Evolutionary conservation across 2,888 invertebrate genomes (phyloP).

Genomic region (Rutpela maculata): DNA sequence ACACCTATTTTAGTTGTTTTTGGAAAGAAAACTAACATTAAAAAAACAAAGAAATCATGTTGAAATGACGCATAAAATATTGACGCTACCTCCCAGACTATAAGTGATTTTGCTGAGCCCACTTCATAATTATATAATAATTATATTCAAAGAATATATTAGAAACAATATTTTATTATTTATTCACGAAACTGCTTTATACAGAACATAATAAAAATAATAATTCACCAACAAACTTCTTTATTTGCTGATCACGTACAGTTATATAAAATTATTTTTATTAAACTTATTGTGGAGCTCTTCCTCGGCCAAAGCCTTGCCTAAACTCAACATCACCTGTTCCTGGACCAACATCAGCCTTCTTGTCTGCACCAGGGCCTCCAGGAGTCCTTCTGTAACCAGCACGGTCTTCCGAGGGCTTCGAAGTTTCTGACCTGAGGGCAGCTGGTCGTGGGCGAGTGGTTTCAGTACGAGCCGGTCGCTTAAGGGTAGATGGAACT

Average conservation of each 20-base stretch:
- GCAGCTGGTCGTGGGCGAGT: conserved; percentile 85
- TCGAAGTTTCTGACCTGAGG: conserved; percentile 81
- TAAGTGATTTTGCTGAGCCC: too few species aligned
- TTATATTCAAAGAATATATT: too few species aligned
- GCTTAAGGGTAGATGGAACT: conserved; percentile 97
- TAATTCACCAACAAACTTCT: conserved; percentile 31
- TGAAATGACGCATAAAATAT: too few species aligned
- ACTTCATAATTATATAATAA: too few species aligned
- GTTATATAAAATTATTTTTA: conserved; percentile 41
- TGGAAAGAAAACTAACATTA: too few species aligned
- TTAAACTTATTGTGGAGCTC: conserved; percentile 76
- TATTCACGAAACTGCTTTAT: too few species aligned
- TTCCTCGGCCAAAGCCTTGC: conserved; percentile 88
- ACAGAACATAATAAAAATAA: not conserved
- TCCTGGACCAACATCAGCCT: conserved; percentile 97
- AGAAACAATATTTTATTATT: too few species aligned
- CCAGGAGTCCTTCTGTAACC: conserved; percentile 89
- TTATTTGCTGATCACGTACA: conserved; percentile 30
- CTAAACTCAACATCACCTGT: conserved; percentile 92
- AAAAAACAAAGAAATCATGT: too few species aligned
- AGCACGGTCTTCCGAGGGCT: conserved; percentile 88
- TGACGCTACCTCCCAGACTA: too few species aligned
- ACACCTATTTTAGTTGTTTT: too few species aligned
- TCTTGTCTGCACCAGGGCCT: conserved; percentile 85
- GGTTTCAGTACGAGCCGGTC: conserved; percentile 90